phyloP scores from a whole-genome alignment of 2,888 invertebrate genomes.

The Diarsia mendica region DNA sequence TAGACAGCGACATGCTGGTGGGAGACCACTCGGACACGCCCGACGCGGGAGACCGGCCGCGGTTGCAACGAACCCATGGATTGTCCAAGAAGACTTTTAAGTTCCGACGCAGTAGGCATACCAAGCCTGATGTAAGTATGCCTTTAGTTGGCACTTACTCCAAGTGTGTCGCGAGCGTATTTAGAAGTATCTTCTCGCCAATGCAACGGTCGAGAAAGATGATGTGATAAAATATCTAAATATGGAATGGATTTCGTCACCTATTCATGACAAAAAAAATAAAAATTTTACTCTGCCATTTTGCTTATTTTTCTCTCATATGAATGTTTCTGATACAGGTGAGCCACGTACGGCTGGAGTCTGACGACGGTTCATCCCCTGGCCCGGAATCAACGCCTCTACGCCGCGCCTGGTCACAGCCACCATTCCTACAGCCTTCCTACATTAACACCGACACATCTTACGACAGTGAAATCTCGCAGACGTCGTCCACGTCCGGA shows the following conservation, averaged over 20 bases:
- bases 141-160: background rate
- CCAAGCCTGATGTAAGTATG: conserved; percentile 92
- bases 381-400: conserved; percentile 78
- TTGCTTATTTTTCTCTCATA: background rate
- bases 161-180: too few relatives aligned
- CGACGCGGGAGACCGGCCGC: conserved; percentile 88
- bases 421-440: conserved; percentile 76
- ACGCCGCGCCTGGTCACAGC: conserved; percentile 85
- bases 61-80: conserved; percentile 97
- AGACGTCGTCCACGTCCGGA: conserved; percentile 96
- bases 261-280: too few relatives aligned
- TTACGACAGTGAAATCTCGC: conserved; percentile 95
- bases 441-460: conserved; percentile 91
- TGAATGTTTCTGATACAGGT: conserved; percentile 57
- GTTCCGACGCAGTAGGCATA: conserved; percentile 93
- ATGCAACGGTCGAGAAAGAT: too few relatives aligned
- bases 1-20: conserved; percentile 67
- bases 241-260: too few relatives aligned
- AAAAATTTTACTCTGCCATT: background rate
- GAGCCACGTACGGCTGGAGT: conserved; percentile 81
- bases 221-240: too few relatives aligned
- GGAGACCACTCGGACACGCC: conserved; percentile 61
- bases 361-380: conserved; percentile 84
- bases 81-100: conserved; percentile 98
- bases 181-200: too few relatives aligned